Conservation (phyloP, 1,140 invertebrate genomes). For the Elymnias hypermnestra region DNA sequence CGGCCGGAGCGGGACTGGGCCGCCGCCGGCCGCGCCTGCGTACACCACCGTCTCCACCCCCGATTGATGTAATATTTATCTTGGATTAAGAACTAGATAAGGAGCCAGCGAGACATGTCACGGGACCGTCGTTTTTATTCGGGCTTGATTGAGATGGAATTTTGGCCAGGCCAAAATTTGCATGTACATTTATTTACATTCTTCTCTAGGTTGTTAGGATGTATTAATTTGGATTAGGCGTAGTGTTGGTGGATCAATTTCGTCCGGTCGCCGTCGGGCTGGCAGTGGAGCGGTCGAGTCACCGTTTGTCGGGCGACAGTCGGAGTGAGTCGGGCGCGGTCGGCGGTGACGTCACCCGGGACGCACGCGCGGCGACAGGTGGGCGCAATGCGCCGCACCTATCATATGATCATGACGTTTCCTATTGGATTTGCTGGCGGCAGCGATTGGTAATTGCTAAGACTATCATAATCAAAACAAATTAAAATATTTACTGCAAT, state of each 20-base stretch:
- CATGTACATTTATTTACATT: neutral
- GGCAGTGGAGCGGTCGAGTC: neutral
- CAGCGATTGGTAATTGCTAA: conserved; percentile 44
- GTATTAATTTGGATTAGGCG: conserved; percentile 34
- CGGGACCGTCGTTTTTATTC: conserved; percentile 21
- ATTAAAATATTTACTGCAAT: too few relatives aligned
- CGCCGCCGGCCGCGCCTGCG: conserved; percentile 46
- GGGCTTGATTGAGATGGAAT: conserved; percentile 1
- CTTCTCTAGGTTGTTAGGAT: neutral
- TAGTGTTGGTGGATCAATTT: conserved; percentile 55
- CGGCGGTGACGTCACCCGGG: conserved; percentile 54
- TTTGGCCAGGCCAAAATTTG: neutral
- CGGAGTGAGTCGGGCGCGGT: conserved; percentile 36
- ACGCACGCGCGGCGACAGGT: conserved; percentile 71
- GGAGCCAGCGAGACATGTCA: conserved; percentile 42
- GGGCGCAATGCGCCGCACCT: conserved; percentile 68
- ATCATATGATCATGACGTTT: conserved; percentile 73
- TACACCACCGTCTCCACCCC: conserved; percentile 28
- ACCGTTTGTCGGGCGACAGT: conserved; percentile 28
- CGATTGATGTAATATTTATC: conserved; percentile 75
- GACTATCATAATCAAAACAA: too few relatives aligned
- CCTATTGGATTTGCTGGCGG: conserved; percentile 47
- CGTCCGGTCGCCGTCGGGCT: conserved; percentile 22
- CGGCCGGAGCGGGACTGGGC: conserved; percentile 66
- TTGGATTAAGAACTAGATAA: conserved; percentile 72